Evolutionary conservation across 2,888 invertebrate genomes (phyloP).

Genomic region (Aphodius sticticus): DNA sequence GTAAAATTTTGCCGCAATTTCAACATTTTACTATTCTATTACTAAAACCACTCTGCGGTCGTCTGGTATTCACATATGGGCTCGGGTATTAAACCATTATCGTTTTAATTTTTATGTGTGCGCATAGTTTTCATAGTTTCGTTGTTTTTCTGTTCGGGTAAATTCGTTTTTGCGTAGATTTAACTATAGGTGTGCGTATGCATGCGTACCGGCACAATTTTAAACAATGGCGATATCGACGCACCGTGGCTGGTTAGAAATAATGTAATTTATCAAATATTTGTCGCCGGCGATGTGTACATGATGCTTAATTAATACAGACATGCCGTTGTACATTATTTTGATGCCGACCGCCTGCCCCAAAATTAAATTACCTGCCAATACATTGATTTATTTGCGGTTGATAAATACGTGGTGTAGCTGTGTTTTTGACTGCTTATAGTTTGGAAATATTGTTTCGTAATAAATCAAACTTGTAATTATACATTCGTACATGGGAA

Average conservation of each 20-base stretch:
- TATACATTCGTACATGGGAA: neutral
- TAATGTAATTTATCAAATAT: slow-evolving; percentile 4
- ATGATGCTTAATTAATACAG: neutral
- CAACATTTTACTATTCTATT: neutral
- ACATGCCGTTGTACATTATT: too few species aligned
- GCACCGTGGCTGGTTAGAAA: neutral
- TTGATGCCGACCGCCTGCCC: too few species aligned
- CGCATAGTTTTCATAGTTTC: neutral
- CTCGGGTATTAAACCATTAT: neutral
- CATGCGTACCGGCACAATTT: neutral
- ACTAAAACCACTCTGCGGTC: neutral
- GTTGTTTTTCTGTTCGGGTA: neutral
- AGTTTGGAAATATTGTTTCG: neutral
- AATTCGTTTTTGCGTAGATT: neutral
- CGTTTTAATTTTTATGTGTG: neutral
- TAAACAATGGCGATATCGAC: neutral
- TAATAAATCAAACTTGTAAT: neutral
- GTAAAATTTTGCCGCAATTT: neutral
- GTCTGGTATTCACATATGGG: neutral
- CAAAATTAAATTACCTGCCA: neutral
- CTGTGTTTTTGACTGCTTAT: neutral
- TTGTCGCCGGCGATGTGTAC: neutral
- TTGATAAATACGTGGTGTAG: neutral
- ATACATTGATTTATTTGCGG: neutral
- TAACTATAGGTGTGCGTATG: neutral